Evolutionary conservation across 2,888 invertebrate genomes (phyloP).

Genomic region (Ctenicera cuprea): DNA sequence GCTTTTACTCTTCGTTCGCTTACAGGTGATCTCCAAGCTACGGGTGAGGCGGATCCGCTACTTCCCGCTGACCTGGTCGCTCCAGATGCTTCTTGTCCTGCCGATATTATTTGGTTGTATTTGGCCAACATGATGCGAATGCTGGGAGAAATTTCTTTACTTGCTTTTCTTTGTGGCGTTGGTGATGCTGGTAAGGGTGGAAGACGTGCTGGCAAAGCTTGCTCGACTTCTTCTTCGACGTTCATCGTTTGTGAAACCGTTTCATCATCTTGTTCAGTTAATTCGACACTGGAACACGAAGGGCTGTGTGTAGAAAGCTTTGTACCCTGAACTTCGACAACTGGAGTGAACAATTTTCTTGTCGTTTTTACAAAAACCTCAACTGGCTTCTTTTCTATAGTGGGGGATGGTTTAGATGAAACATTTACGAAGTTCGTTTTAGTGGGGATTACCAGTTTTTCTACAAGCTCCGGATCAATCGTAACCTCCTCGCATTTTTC

Average conservation of each 20-base stretch:
- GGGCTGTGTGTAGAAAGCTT: not conserved
- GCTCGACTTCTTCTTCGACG: not conserved
- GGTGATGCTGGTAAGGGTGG: constrained; percentile 80
- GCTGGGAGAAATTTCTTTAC: constrained; percentile 81
- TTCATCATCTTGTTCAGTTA: not conserved
- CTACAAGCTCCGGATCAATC: constrained; percentile 60
- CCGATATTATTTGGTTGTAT: constrained; percentile 79
- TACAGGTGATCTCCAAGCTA: constrained; percentile 78
- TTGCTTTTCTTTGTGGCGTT: constrained; percentile 73
- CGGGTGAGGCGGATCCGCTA: constrained; percentile 80
- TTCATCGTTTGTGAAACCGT: not conserved
- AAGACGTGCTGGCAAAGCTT: constrained; percentile 59
- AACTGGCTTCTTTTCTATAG: constrained; percentile 60
- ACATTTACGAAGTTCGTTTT: constrained; percentile 60
- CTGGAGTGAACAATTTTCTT: constrained; percentile 85
- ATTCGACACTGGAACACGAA: constrained; percentile 3
- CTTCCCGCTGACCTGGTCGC: constrained; percentile 70
- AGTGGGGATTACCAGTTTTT: constrained; percentile 64
- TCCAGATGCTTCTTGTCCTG: constrained; percentile 74
- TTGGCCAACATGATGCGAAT: constrained; percentile 83
- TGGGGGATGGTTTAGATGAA: constrained; percentile 1
- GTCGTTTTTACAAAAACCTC: constrained; percentile 88
- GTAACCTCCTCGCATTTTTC: constrained; percentile 8
- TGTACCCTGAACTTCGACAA: constrained; percentile 57
- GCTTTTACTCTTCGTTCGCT: constrained; percentile 77